phyloP scores from a whole-genome alignment of 2,888 invertebrate species.

The Ischnus inquisitorius region DNA sequence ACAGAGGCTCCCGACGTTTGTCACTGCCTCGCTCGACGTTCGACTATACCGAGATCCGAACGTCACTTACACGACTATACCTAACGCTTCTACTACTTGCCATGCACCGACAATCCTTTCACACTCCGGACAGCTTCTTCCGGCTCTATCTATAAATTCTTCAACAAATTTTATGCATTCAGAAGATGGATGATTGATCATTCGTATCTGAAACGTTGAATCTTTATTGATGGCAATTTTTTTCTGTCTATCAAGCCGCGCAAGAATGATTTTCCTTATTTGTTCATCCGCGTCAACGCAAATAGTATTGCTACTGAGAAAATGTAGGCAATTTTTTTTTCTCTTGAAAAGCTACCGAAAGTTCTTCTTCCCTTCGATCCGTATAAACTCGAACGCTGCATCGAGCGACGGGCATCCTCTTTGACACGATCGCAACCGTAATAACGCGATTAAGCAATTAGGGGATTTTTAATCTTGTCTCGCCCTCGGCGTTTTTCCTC shows the following conservation, averaged over 20 bases:
- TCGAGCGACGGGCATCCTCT: conserved; percentile 71
- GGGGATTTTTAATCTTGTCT: conserved; percentile 72
- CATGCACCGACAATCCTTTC: conserved; percentile 12
- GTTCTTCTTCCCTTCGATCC: conserved; percentile 26
- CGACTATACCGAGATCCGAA: conserved; percentile 43
- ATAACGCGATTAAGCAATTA: conserved; percentile 84
- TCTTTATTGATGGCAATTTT: background rate
- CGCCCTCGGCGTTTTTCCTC: conserved; percentile 64
- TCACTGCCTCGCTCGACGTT: conserved; percentile 78
- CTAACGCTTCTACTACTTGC: conserved; percentile 1
- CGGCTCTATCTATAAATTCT: background rate
- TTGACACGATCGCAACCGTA: conserved; percentile 79
- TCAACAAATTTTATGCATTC: background rate
- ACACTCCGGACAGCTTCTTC: conserved; percentile 8
- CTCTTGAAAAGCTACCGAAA: background rate
- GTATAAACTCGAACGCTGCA: conserved; percentile 34
- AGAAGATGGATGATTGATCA: background rate
- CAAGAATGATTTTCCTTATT: background rate
- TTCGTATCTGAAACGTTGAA: background rate
- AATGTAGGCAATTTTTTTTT: conserved; percentile 3
- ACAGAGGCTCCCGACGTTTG: conserved; percentile 81
- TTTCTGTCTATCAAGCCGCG: background rate
- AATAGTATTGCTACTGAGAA: conserved; percentile 9
- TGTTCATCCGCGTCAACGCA: conserved; percentile 1
- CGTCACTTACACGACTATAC: conserved; percentile 37